Evolutionary conservation across 2,113 vertebrate genomes (phyloP).

Genomic region (Amblyornis subalaris): DNA sequence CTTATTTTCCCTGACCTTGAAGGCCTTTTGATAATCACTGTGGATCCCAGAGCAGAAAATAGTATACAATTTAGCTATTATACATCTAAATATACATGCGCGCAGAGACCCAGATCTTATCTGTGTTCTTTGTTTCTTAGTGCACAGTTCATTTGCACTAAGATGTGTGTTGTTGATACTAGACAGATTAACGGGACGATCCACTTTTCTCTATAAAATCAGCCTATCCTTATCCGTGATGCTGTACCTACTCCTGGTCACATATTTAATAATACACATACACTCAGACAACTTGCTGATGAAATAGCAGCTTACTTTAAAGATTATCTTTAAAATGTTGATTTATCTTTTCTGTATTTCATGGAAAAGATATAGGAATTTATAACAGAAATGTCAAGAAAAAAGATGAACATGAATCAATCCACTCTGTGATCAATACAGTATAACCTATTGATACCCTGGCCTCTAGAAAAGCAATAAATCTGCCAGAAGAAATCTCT

Average conservation of each 20-base stretch:
- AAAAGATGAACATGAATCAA: neutral
- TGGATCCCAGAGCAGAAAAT: neutral
- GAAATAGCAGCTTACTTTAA: neutral
- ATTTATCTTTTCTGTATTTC: neutral
- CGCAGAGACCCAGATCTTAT: neutral
- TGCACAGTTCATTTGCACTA: neutral
- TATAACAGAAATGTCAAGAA: neutral
- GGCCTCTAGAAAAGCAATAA: neutral
- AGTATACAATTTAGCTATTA: neutral
- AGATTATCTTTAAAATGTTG: neutral
- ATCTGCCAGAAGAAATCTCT: neutral
- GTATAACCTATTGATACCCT: neutral
- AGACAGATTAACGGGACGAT: neutral
- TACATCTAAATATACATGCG: neutral
- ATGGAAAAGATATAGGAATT: neutral
- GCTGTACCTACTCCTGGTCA: neutral
- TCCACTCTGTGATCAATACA: neutral
- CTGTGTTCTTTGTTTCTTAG: neutral
- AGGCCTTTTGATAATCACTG: neutral
- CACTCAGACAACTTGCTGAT: neutral
- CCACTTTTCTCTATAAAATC: neutral
- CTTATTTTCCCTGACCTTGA: neutral
- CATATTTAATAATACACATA: neutral
- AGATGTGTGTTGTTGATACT: neutral
- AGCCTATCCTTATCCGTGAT: neutral